Percentiles rank a stretch among this genome's conserved stretches.
These are phyloP conservation scores for Clepsis dumicolana DNA, from an alignment of 2,888 invertebrate species.

Conservation along the genomic window DNA sequence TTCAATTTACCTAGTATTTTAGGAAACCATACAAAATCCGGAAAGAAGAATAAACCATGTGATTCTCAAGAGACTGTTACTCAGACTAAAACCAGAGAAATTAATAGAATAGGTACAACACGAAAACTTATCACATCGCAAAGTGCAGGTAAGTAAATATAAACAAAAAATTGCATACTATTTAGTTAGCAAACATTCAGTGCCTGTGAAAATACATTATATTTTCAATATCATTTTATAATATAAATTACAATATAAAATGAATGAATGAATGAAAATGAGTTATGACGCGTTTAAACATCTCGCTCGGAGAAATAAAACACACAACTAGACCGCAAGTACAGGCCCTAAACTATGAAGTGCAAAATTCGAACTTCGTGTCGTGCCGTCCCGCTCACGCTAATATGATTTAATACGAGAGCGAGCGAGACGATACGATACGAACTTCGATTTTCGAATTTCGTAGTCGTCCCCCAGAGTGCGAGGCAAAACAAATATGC, in stretches of 20 bases:
- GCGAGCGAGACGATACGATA: no score
- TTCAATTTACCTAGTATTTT: neutral
- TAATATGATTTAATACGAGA: no score
- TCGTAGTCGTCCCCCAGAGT: no score
- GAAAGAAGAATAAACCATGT: neutral
- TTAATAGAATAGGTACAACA: neutral
- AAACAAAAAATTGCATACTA: no score
- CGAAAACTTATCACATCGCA: no score
- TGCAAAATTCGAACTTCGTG: no score
- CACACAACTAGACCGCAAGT: conserved; percentile 15
- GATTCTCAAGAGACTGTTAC: neutral
- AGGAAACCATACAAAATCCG: neutral
- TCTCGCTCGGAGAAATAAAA: conserved; percentile 20
- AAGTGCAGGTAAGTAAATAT: neutral
- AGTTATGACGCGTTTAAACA: neutral
- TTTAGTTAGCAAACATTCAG: no score
- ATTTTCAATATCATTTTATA: neutral
- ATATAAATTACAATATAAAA: neutral
- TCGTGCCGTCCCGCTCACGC: no score
- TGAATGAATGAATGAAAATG: neutral
- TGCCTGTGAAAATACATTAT: no score
- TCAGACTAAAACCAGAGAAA: neutral
- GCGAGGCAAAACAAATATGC: conserved; percentile 17
- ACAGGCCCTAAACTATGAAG: no score
- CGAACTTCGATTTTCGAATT: no score